These are phyloP conservation scores for Caiman crocodilus DNA, from an alignment of 2,797 vertebrate species.

Conservation along the genomic window DNA sequence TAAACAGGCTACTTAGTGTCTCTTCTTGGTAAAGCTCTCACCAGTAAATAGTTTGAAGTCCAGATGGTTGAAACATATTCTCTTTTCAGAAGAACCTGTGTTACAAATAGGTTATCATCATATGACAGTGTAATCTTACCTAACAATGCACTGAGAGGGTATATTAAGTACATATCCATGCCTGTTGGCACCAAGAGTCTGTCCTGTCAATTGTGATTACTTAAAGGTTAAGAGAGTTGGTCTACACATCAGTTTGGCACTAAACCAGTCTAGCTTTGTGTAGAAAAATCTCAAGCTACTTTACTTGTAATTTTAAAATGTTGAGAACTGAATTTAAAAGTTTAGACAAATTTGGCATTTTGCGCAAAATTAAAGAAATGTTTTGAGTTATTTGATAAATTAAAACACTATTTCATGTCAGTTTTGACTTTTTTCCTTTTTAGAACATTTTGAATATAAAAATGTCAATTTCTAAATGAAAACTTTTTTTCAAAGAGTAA, in stretches of 20 bases:
- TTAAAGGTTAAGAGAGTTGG: not conserved
- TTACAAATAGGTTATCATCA: constrained; percentile 7
- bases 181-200: constrained; percentile 6
- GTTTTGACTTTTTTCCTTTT: too few relatives aligned
- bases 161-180: not conserved
- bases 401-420: too few relatives aligned
- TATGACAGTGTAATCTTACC: constrained; percentile 7
- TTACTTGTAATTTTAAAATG: not conserved
- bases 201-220: not conserved
- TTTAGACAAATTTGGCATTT: too few relatives aligned
- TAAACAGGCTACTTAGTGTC: not conserved
- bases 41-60: not conserved
- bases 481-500: too few relatives aligned
- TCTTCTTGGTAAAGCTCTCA: not conserved
- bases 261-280: not conserved
- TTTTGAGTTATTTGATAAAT: too few relatives aligned
- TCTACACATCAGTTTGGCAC: not conserved
- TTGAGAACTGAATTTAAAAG: not conserved
- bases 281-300: not conserved
- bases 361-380: too few relatives aligned
- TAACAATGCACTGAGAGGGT: constrained; percentile 18
- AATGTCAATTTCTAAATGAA: too few relatives aligned
- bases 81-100: constrained; percentile 42
- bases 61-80: constrained; percentile 10
- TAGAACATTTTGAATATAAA: too few relatives aligned